Base-by-base conservation (phyloP, 2,888 invertebrate genomes). In the Bombylius discolor region DNA sequence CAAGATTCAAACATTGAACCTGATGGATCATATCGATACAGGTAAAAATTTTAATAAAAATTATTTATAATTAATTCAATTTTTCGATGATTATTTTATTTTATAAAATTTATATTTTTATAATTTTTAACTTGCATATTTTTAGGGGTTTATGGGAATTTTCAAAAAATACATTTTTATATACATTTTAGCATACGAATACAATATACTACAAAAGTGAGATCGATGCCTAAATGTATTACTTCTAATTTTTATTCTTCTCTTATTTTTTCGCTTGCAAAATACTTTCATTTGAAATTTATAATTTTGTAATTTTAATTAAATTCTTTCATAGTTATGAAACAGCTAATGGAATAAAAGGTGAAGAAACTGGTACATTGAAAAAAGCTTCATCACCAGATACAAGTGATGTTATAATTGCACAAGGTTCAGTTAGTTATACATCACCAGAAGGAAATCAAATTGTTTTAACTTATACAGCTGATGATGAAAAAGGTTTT, bases 281-380 rank as follows among this genome's bases (percentile, higher is more conserved):
- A 44, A 13, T 44, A 4, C 44, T 44, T 13, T 44, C 9, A 13
- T 44, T 13, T 44, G 5, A 5, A 44, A 44, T n/a, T n/a, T n/a
- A n/a, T n/a, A n/a, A n/a, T n/a, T n/a, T n/a, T n/a, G n/a, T 44
- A 13, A 44, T 13, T 12, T 45, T 6, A 39, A 44, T 31, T 36
- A 7, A 51, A 4, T 56, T 39, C n/a, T 36, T 47, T 47, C 33
- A 23, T 53, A 89, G 89, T 68, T 89, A 82, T 67, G 88, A 89
- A 76, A 83, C 88, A 31, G 87, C 84, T 57, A 89, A 89, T 67
- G 87, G 87, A 56, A 89, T 89, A 57, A 84, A 87, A 68, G 87
- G 85, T 2, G 83, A 89, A 68, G 89, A 89, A 73, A 70, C 81
- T 14, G 89, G 89, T 14, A 83, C 85, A 34, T 70, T 89, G 64